Evolutionary conservation across 2,113 vertebrate genomes (phyloP), one percentile per base, ranked within the genome.

Genomic region (Myrmophylax atrothorax): DNA sequence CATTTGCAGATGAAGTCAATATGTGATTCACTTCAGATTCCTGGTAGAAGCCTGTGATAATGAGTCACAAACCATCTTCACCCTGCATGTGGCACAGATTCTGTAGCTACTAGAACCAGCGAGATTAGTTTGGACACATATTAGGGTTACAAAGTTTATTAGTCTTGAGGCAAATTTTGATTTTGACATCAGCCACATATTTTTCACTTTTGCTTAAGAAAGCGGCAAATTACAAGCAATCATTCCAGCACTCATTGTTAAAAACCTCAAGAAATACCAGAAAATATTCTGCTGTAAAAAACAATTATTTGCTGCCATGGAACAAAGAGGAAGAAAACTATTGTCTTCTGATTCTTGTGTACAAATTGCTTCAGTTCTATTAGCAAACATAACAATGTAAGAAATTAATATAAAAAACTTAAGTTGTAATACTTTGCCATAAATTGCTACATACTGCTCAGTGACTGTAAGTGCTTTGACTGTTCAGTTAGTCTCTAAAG

Each of bases 261-360:
- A 88, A 94, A 93, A 90, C 24, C 35, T 83, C 35, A 75, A 60
- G 47, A 94, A 77, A 38, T 20, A 68, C 6, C 63, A 88, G 55
- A 90, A 95, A 92, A 74, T 24, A 74, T 26, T 89, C 42, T 60
- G 46, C 31, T 83, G 11, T 79, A 89, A 95, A 89, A 93, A 58
- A 77, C 38, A 26, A 37, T 13, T 50, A 5, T 29, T 66, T 72
- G 26, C 31, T 72, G 18, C 55, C 47, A 80, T 10, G 13, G 38
- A 87, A 87, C n/a, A 89, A 64, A 55, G 33, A 84, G 23, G 58
- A 80, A 83, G 17, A 75, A 49, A 86, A 69, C 6, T 31, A 79
- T 66, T 69, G 2, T 64, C 23, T 73, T 76, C 67, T 74, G 28
- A 59, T 74, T 86, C 31, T 31, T 76, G 38, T 44, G 26, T 78